A percentile compares a stretch with the other conserved stretches of the same genome.
phyloP scores from a whole-genome alignment of 2,888 invertebrate genomes.

The Xestia rhomboidea region DNA sequence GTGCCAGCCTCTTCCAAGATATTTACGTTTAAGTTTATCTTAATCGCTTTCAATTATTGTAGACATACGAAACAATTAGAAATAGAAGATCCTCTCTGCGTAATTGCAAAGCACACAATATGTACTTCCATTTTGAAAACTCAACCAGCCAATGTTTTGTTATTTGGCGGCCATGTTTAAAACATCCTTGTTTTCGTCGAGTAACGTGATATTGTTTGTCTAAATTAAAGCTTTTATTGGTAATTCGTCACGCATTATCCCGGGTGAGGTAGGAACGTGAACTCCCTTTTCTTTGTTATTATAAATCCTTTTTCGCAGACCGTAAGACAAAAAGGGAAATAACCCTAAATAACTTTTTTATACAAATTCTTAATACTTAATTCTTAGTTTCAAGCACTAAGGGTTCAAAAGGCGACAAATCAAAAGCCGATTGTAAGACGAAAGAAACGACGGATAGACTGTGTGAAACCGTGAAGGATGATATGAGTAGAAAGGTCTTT shows the following conservation, averaged over 20 bases:
- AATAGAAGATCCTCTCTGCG: neutral
- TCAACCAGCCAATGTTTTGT: conserved; percentile 4
- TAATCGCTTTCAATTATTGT: neutral
- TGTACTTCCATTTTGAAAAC: conserved; percentile 6
- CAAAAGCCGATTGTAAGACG: no score
- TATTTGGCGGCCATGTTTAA: conserved; percentile 9
- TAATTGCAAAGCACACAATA: conserved; percentile 7
- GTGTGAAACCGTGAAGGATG: no score
- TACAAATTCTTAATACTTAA: no score
- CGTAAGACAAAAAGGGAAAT: neutral
- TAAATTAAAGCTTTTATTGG: conserved; percentile 10
- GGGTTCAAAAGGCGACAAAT: neutral
- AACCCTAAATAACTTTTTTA: neutral
- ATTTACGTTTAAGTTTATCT: neutral
- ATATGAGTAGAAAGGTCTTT: no score
- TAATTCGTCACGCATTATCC: conserved; percentile 29
- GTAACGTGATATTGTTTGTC: conserved; percentile 31
- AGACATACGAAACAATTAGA: neutral
- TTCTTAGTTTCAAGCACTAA: no score
- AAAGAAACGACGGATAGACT: no score
- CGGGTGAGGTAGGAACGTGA: conserved; percentile 23
- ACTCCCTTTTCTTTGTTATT: neutral
- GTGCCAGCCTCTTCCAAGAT: neutral
- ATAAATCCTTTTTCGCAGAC: neutral
- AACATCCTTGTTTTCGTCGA: conserved; percentile 16